Evolutionary conservation across 1,140 invertebrate genomes (phyloP), one percentile per base, ranked within the genome.

Genomic region (Diabrotica undecimpunctata): DNA sequence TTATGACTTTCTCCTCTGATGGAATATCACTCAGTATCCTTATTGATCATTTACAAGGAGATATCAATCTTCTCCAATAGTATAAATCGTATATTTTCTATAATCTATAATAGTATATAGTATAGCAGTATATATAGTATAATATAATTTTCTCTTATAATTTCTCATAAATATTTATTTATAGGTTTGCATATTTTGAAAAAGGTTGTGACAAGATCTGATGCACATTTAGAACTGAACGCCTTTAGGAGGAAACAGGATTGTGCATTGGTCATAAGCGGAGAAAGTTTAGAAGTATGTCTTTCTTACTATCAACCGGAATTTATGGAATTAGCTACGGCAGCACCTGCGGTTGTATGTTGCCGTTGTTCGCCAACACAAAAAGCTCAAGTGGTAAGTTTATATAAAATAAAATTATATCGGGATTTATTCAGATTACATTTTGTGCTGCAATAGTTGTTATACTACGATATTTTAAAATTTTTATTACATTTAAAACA

Each of bases 281-380:
- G 96, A 1, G 94, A 97, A 79, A 93, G 94, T 25, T 81, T 98
- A 9, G 94, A 98, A 82, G 93, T 96, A 10, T 99, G 96, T 79
- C 82, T 99, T 57, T 90, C 92, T 73, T 96, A 91, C 77, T 99
- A 98, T 81, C 90, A 97, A 71, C 89, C 91, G 69, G 97, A 99
- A 81, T 96, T 99, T 78, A 90, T 99, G 77, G 94, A 97, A 76
- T 80, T 99, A 41, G 94, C 96, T 3, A 95, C 94, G 67, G 86
- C 88, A 6, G 96, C 94, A 72, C 92, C 95, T 0, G 94, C 95
- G 3, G 97, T 99, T 51, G 95, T 99, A 8, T 96, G 95, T 63
- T 96, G 96, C 72, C 86, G 98, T 59, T 99, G 97, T 82, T 98
- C 96, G 10, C 97, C 98, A 0, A 99, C 97, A 2, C 97, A 99